Evolutionary conservation across 2,113 vertebrate species (phyloP).

Genomic region (Albula goreensis): DNA sequence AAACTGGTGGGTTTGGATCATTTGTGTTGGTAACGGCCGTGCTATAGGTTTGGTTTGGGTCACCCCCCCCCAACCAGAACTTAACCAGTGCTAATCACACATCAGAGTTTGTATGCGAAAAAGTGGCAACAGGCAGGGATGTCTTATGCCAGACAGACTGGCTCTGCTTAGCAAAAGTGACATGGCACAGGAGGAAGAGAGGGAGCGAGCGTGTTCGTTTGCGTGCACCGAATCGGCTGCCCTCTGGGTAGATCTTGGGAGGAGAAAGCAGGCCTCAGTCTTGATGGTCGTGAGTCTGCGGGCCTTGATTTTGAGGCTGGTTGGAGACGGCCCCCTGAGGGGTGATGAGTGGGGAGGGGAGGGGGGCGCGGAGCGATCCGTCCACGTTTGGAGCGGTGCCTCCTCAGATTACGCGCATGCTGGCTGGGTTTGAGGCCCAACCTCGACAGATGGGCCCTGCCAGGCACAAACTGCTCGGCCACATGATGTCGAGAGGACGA

Average conservation of each 20-base stretch:
- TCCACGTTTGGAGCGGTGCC: conserved; percentile 77
- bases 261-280: conserved; percentile 41
- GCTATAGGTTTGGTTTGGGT: not conserved
- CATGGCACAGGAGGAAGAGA: conserved; percentile 47
- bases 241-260: conserved; percentile 53
- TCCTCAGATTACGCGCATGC: conserved; percentile 80
- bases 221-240: conserved; percentile 45
- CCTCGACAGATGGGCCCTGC: conserved; percentile 89
- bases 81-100: conserved; percentile 21
- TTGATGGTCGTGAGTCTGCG: conserved; percentile 67
- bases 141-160: conserved; percentile 69
- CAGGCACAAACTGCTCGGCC: conserved; percentile 92
- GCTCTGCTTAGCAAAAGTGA: conserved; percentile 59
- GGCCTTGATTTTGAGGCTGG: conserved; percentile 42
- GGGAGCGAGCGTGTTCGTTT: conserved; percentile 27
- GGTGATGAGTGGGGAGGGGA: conserved; percentile 33
- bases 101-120: conserved; percentile 46
- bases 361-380: too few species aligned
- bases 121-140: conserved; percentile 70
- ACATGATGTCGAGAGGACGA: conserved; percentile 83
- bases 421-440: conserved; percentile 84
- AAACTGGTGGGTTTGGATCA: too few species aligned
- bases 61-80: not conserved
- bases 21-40: too few species aligned
- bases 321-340: conserved; percentile 38